Conservation (phyloP, 2,797 vertebrate species). For the Pantherophis vulpinus region DNA sequence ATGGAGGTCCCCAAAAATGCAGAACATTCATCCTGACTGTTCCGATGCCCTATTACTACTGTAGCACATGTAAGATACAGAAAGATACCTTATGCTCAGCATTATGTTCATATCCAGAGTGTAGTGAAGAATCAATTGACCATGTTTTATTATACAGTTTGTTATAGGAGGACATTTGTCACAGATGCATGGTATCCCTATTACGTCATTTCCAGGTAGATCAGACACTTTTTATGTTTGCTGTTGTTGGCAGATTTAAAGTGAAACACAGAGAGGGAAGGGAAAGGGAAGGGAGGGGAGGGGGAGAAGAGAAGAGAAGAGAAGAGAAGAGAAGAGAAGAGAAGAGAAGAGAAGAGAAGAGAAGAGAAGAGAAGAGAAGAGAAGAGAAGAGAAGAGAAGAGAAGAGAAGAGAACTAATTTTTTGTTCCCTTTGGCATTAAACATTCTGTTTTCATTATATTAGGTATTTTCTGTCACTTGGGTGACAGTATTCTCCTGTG, state of each 20-base stretch:
- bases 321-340: too few relatives aligned
- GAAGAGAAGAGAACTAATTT: conserved; percentile 13
- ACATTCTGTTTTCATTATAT: conserved; percentile 65
- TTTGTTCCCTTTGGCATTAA: conserved; percentile 45
- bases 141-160: not conserved
- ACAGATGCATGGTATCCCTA: not conserved
- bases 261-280: not conserved
- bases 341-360: not conserved
- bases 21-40: not conserved
- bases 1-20: not conserved
- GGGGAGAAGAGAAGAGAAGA: too few relatives aligned
- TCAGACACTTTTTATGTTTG: not conserved
- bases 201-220: not conserved
- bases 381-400: not conserved
- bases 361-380: too few relatives aligned
- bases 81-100: not conserved
- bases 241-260: not conserved
- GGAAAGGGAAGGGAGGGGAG: too few relatives aligned
- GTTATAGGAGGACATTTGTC: not conserved
- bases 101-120: not conserved
- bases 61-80: not conserved
- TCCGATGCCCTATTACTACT: not conserved
- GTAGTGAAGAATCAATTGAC: not conserved
- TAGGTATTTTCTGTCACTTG: conserved; percentile 64
- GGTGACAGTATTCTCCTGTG: conserved; percentile 67